phyloP scores from a whole-genome alignment of 1,140 invertebrate species.

The Lordiphosa mommai region DNA sequence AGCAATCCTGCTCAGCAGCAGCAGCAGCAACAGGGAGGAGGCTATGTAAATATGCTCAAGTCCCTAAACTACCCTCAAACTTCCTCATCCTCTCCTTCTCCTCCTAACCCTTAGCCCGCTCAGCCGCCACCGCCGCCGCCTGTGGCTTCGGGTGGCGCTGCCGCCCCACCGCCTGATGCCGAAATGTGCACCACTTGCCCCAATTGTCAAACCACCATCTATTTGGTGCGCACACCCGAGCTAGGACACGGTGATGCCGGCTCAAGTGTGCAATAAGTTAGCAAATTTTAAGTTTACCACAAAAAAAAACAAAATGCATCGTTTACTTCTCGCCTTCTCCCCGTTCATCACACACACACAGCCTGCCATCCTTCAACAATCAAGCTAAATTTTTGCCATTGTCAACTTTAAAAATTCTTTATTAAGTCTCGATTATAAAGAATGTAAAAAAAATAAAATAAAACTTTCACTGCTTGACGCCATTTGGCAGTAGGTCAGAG shows the following conservation, averaged over 20 bases:
- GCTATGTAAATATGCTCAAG: constrained; percentile 45
- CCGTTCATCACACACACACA: too few relatives aligned
- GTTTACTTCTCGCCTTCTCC: too few relatives aligned
- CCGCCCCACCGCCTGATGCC: constrained; percentile 30
- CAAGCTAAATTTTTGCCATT: too few relatives aligned
- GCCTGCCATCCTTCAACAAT: too few relatives aligned
- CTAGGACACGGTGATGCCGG: constrained; percentile 51
- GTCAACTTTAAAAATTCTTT: too few relatives aligned
- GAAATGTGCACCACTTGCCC: constrained; percentile 77
- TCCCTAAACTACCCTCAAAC: background rate
- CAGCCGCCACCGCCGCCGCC: constrained; percentile 3
- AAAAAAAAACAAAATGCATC: too few relatives aligned
- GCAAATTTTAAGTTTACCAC: too few relatives aligned
- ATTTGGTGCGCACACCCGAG: constrained; percentile 61
- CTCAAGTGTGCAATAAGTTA: constrained; percentile 31
- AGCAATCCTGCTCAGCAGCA: constrained; percentile 11
- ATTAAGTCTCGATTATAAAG: too few relatives aligned
- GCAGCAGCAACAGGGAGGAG: constrained; percentile 21
- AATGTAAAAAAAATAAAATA: too few relatives aligned
- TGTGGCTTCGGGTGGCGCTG: constrained; percentile 4
- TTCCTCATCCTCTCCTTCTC: background rate
- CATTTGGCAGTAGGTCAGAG: too few relatives aligned
- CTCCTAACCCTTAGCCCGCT: constrained; percentile 12
- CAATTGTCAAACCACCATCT: constrained; percentile 74
- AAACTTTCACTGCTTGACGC: background rate